These are phyloP conservation scores for Paguma larvata DNA, from an alignment of 2,797 vertebrate genomes.

Conservation along the genomic window DNA sequence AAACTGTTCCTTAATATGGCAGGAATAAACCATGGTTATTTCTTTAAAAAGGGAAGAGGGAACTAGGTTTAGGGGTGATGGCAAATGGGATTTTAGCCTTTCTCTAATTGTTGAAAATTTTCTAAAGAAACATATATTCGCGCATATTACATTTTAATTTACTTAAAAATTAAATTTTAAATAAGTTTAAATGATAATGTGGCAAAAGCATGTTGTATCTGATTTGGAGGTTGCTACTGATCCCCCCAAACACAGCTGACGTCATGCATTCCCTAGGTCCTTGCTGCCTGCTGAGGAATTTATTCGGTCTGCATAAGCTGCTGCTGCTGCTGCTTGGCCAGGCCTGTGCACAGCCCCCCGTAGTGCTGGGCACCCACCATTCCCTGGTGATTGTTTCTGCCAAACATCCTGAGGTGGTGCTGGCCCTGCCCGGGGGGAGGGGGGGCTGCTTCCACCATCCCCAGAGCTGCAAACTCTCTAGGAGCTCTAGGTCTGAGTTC, in stretches of 20 bases:
- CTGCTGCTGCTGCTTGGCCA: not conserved
- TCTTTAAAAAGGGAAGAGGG: not conserved
- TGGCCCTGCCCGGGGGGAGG: not conserved
- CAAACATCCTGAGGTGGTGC: not conserved
- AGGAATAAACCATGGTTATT: not conserved
- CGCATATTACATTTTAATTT: not conserved
- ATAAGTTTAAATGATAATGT: not conserved
- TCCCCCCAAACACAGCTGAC: not conserved
- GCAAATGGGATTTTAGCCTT: not conserved
- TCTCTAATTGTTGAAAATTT: not conserved
- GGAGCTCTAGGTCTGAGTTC: not conserved
- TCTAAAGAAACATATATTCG: not conserved
- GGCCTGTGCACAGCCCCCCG: not conserved
- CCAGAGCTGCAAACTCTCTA: not conserved
- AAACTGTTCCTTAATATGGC: not conserved
- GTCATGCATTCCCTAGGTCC: not conserved
- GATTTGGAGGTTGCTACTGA: not conserved
- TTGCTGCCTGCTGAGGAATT: not conserved
- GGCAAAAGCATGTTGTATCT: not conserved
- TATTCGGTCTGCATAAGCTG: not conserved
- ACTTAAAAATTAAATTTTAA: slow-evolving; percentile 15
- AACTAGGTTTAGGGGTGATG: not conserved
- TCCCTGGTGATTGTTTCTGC: not conserved
- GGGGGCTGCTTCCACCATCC: not conserved
- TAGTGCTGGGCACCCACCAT: not conserved